A percentile compares a stretch with the other conserved stretches of the same genome.
Conservation (phyloP, 2,113 vertebrate species). For the Neoarius graeffei region DNA sequence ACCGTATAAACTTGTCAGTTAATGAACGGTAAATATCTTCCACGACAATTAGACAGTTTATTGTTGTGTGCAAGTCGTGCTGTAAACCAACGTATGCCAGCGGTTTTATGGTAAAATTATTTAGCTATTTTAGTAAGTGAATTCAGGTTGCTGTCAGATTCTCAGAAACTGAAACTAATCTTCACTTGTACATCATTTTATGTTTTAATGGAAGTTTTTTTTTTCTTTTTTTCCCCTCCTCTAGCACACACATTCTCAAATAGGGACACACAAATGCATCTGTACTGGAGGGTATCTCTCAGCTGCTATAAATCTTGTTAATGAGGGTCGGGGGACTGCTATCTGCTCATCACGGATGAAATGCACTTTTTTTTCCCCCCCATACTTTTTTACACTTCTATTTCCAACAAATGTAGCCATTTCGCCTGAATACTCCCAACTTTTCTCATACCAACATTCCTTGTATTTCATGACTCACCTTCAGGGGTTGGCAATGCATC, state of each 20-base stretch:
- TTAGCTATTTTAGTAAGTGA: neutral
- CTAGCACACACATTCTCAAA: conserved; percentile 17
- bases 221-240: neutral
- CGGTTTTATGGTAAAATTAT: neutral
- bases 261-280: conserved; percentile 46
- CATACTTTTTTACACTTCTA: neutral
- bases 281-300: conserved; percentile 48
- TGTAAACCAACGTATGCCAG: neutral
- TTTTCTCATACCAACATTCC: no score
- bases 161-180: neutral
- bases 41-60: neutral
- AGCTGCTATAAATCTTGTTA: conserved; percentile 62
- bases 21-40: neutral
- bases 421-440: neutral
- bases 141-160: neutral
- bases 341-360: conserved; percentile 34
- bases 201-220: neutral
- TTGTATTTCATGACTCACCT: no score
- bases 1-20: neutral
- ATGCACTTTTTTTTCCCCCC: conserved; percentile 19
- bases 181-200: neutral
- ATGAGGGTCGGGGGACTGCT: conserved; percentile 48
- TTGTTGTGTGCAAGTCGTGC: neutral
- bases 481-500: no score
- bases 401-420: neutral